Evolutionary conservation across 2,113 vertebrate genomes (phyloP), one percentile per base, ranked within the genome.

Genomic region (Rhizomys pruinosus): DNA sequence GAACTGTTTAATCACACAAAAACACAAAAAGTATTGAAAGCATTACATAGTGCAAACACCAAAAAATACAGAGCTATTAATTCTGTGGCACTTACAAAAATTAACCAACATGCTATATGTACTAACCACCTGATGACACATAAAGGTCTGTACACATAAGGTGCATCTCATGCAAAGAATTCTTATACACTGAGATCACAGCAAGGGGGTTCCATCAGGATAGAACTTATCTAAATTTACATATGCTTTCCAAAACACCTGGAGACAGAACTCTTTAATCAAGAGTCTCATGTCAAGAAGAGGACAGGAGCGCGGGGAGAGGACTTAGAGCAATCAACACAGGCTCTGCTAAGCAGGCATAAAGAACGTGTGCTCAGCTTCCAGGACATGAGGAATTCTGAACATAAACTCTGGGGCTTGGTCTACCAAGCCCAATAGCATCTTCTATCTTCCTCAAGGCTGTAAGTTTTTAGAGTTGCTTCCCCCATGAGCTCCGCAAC

Each of bases 11-110:
- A 96, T 96, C 80, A 73, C 52, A 93, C 47, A 86, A 73, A 84
- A 81, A 66, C 64, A 94, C 74, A 95, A 95, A 64, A 95, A 39
- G n/a, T 64, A 92, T 80, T 91, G 37, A 76, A 91, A 95, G 94
- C 84, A 91, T 95, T 89, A 93, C 72, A 93, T 64, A 97, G 96
- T 97, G 97, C 96, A 96, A 97, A 97, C 69, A 76, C 76, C 77
- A 88, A 89, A 89, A 87, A 85, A 82, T 71, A 87, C 19, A 92
- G 3, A 90, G 87, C 25, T 88, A 57, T 64, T 86, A 37, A 59
- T 23, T 81, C 66, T 32, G 4, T 11, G 72, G 72, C 5, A 16
- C 66, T 94, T 68, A 64, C 15, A 34, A 87, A 37, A 77, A 92
- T 74, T 10, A 90, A 27, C 73, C 72, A 73, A 92, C n/a, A 86